Evolutionary conservation across 2,113 vertebrate species (phyloP).

Genomic region (Fregetta grallaria): DNA sequence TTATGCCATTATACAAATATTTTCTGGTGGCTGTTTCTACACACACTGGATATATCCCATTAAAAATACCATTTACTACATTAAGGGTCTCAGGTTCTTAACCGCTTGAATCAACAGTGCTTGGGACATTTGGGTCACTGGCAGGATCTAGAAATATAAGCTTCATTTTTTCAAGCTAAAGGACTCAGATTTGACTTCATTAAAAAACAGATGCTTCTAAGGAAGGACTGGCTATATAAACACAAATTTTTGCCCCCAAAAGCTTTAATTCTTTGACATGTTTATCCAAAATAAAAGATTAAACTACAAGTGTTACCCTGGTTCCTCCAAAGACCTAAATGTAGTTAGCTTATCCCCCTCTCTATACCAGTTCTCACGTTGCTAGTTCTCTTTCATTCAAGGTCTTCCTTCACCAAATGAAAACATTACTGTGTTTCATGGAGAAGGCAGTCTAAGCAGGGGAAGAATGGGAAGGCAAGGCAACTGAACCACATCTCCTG

Average conservation of each 20-base stretch:
- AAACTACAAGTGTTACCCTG: not conserved
- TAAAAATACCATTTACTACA: not conserved
- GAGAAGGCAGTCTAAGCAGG: not conserved
- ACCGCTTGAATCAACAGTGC: not conserved
- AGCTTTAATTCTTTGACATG: not conserved
- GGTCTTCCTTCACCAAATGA: not conserved
- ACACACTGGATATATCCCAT: not conserved
- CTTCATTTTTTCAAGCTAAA: not conserved
- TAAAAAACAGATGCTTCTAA: not conserved
- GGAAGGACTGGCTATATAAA: not conserved
- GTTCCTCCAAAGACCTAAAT: not conserved
- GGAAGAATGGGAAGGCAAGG: not conserved
- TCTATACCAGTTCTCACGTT: not conserved
- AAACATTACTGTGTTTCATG: not conserved
- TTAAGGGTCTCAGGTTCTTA: not conserved
- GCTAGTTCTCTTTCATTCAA: not conserved
- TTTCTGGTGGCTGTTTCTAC: not conserved
- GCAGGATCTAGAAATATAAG: not conserved
- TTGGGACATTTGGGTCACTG: not conserved
- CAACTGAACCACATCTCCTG: not conserved
- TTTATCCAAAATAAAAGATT: not conserved
- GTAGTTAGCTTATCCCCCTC: not conserved
- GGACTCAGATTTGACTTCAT: not conserved
- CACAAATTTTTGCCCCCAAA: rapidly evolving
- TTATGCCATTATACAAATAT: not conserved